phyloP scores from a whole-genome alignment of 2,888 invertebrate genomes.

The Morpho achilles region DNA sequence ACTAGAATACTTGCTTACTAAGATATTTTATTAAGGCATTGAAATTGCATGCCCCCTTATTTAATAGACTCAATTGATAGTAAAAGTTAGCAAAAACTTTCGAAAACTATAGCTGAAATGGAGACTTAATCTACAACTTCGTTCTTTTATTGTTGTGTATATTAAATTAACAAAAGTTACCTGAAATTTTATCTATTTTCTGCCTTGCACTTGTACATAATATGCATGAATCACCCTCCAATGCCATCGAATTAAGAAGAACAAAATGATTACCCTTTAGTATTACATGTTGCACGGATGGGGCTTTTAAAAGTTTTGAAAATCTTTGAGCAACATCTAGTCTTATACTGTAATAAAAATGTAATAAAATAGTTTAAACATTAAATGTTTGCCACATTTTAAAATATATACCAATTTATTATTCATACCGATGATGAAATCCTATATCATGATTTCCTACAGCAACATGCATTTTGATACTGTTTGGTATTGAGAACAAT shows the following conservation, averaged over 20 bases:
- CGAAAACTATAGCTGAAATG: too few relatives aligned
- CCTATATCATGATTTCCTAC: constrained; percentile 99
- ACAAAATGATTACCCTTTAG: constrained; percentile 90
- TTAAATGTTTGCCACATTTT: neutral
- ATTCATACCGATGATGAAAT: constrained; percentile 91
- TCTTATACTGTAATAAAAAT: constrained; percentile 51
- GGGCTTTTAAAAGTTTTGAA: constrained; percentile 83
- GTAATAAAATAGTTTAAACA: neutral
- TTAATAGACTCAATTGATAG: too few relatives aligned
- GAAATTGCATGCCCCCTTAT: too few relatives aligned
- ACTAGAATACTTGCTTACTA: too few relatives aligned
- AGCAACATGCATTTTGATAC: constrained; percentile 84
- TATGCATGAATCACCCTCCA: constrained; percentile 95
- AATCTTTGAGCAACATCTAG: constrained; percentile 84
- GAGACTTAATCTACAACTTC: too few relatives aligned
- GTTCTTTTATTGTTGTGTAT: neutral
- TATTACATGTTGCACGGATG: constrained; percentile 85
- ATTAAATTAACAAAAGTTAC: constrained; percentile 54
- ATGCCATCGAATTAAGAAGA: constrained; percentile 96
- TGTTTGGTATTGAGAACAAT: constrained; percentile 85
- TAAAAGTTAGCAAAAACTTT: too few relatives aligned
- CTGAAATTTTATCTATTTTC: constrained; percentile 80
- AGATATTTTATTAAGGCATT: too few relatives aligned
- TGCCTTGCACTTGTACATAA: constrained; percentile 89
- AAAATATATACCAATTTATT: neutral